A percentile compares a stretch with the other conserved stretches of the same genome.
Conservation (phyloP, 1,140 invertebrate species). For the Drosophila lini region DNA sequence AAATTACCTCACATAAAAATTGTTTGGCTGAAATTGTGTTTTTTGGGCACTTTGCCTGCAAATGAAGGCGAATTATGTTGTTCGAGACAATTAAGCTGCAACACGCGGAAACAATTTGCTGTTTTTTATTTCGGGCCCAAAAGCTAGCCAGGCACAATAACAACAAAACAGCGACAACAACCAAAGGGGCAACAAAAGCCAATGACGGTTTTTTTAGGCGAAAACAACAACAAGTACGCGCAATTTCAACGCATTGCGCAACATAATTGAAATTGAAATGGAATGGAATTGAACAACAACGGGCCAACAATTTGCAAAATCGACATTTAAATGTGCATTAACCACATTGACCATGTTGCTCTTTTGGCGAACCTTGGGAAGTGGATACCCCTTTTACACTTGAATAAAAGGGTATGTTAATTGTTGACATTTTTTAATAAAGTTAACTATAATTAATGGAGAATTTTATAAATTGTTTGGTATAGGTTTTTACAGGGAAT, state of each 20-base stretch:
- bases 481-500: background rate
- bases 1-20: conserved; percentile 78
- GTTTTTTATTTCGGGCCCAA: conserved; percentile 29
- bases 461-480: background rate
- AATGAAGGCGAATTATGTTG: conserved; percentile 76
- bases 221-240: conserved; percentile 64
- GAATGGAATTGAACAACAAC: conserved; percentile 62
- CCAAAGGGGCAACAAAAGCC: conserved; percentile 28
- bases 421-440: background rate
- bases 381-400: conserved; percentile 24
- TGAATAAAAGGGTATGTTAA: background rate
- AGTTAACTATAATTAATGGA: background rate
- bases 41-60: conserved; percentile 54
- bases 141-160: conserved; percentile 32
- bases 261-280: conserved; percentile 69
- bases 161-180: conserved; percentile 43
- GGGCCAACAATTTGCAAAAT: conserved; percentile 76
- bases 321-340: conserved; percentile 78
- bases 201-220: conserved; percentile 63
- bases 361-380: conserved; percentile 39
- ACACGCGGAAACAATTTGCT: conserved; percentile 77
- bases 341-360: conserved; percentile 42
- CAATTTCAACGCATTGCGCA: conserved; percentile 80
- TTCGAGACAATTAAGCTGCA: conserved; percentile 77
- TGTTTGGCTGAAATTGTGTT: conserved; percentile 49